Base-by-base conservation (phyloP, 2,113 vertebrate species). In the Etheostoma cragini region DNA sequence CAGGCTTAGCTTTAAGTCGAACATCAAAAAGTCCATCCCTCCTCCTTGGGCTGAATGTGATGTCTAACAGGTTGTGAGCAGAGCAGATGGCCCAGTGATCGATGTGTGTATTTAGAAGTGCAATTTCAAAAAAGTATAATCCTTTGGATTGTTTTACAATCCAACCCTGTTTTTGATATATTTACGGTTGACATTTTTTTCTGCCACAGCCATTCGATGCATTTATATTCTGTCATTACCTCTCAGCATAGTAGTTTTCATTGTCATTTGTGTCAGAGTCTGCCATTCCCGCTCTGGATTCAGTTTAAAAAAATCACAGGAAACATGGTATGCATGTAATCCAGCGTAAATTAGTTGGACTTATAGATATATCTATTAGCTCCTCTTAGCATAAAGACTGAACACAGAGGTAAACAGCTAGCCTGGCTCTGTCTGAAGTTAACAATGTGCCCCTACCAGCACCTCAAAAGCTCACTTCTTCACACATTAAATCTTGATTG, bases 1-100 rank as follows among this genome's bases (percentile, higher is more conserved):
- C 24, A 56, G 53, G 56, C 17, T 66, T 30, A 72, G 56, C 52
- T 56, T 67, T 63, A 78, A 73, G 47, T 57, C 24, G 38, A 77
- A 62, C 21, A 4, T 47, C 38, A 33, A 54, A 42, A 78, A 71
- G 54, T 75, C 35, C 56, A 54, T 30, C 13, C 47, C 21, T 56
- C 10, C 52, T 75, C 6, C 65, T 71, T 26, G 24, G 49, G 47
- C 53, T 60, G 66, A 47, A 64, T 63, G 21, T 49, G 12, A 66
- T 78, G 42, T 67, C n/a, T 17, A 45, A 26, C 33, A 15, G 21
- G 50, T 13, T 30, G n/a, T 21, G 11, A 0, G 5, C n/a, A 42
- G 8, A 42, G 35, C 38, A 12, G 62, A 33, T 57, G 52, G 26
- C 26, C 24, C 10, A 22, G 66, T 17, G 12, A 50, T 14, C n/a